Base-by-base conservation (phyloP, 2,888 invertebrate genomes). In the Leptarthrus brevirostris region DNA sequence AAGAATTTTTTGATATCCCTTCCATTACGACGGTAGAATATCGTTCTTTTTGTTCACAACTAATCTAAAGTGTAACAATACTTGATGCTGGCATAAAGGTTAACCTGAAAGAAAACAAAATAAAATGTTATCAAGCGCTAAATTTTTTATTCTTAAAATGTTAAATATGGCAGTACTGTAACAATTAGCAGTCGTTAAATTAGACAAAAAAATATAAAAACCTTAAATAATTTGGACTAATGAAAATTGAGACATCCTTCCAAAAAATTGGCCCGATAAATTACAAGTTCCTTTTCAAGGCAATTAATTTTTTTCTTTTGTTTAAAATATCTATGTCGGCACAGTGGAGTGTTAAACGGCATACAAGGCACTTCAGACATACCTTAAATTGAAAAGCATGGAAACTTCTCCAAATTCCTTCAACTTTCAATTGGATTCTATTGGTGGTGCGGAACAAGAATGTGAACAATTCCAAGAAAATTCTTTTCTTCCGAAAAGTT, bases 1-100 rank as follows among this genome's bases (percentile, higher is more conserved):
- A 79, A 79, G 81, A 80, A 79, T 80, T 83, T 81, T 83, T 83
- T 52, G 82, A 78, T 74, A 80, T 77, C 47, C 79, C 79, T 74
- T 81, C 80, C 81, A 81, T 79, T 56, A 24, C 75, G n/a, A 24
- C 26, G 52, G 30, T 5, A 30, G 18, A 69, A n/a, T 20, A 52
- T 8, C 12, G 4, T 52, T 52, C 16, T 61, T 36, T 18, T 5
- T 34, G 61, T 8, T 61, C n/a, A 20, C 3, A 36, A 61, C 22
- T 18, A 36, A 30, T 61, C 40, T 61, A 61, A 4, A 61, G 8
- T 20, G 34, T 61, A 61, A 34, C 30, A 30, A 16, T 56, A 56
- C 6, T 56, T 56, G 30, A 26, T 56, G 56, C 56, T 56, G 56
- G 56, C 56, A 56, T 56, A 56, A 56, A 56, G 24, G 56, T n/a